These are phyloP conservation scores for Glaucomys volans DNA, from an alignment of 2,113 vertebrate genomes.

Conservation along the genomic window DNA sequence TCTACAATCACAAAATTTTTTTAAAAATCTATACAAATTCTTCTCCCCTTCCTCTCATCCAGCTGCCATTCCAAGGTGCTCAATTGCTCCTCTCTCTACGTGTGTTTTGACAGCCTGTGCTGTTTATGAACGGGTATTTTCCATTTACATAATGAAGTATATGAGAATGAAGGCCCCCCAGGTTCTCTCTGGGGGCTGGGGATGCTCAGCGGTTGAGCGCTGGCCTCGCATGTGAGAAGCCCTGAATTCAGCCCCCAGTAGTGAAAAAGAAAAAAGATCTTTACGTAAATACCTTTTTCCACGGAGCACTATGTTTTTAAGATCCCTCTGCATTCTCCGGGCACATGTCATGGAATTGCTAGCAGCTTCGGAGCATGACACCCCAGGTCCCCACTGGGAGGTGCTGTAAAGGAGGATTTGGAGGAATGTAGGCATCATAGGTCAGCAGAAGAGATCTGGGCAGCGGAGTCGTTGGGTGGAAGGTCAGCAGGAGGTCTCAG, in stretches of 20 bases:
- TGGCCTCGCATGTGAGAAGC: too few species aligned
- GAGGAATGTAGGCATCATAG: neutral
- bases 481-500: neutral
- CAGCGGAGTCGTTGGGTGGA: neutral
- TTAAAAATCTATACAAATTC: neutral
- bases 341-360: neutral
- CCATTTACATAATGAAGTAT: neutral
- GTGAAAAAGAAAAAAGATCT: neutral
- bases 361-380: neutral
- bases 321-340: neutral
- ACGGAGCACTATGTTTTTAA: neutral
- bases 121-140: neutral
- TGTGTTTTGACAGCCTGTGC: too few species aligned
- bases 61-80: neutral
- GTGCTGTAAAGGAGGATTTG: neutral
- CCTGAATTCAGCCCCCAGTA: too few species aligned
- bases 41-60: neutral
- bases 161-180: too few species aligned
- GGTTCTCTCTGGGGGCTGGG: too few species aligned
- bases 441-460: neutral
- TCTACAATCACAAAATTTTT: too few species aligned
- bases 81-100: neutral
- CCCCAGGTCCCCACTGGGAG: neutral
- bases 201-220: too few species aligned
- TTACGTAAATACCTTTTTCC: neutral